Evolutionary conservation across 2,888 invertebrate species (phyloP).

Genomic region (Aproaerema taeniolella): DNA sequence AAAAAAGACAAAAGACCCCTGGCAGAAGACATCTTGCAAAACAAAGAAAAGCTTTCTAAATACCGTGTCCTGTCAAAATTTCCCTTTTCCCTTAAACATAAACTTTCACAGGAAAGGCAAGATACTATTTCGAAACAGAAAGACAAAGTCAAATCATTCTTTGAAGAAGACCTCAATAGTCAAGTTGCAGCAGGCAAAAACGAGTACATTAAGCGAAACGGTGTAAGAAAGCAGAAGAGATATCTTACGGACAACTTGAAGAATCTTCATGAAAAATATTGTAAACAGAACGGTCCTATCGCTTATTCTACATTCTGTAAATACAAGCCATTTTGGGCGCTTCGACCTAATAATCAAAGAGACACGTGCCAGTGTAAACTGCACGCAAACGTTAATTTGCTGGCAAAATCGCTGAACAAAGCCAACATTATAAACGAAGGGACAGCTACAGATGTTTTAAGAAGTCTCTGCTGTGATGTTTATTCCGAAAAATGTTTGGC

Average conservation of each 20-base stretch:
- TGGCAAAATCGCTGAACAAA: not conserved
- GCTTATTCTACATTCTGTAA: not conserved
- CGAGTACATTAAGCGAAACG: not conserved
- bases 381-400: not conserved
- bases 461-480: not conserved
- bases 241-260: not conserved
- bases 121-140: not conserved
- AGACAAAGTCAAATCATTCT: not conserved
- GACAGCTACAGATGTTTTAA: not conserved
- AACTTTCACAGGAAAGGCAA: not conserved
- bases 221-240: slow-evolving; percentile 1
- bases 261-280: not conserved
- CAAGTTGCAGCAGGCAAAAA: slow-evolving; percentile 1
- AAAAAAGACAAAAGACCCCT: not conserved
- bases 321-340: not conserved
- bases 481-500: not conserved
- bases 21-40: not conserved
- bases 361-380: not conserved
- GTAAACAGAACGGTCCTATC: not conserved
- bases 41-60: not conserved
- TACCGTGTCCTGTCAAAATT: not conserved
- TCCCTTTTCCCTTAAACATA: not conserved
- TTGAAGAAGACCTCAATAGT: slow-evolving; percentile 3
- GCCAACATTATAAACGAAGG: not conserved
- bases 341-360: not conserved